These are phyloP conservation scores for Tethea ocularis DNA, from an alignment of 2,888 invertebrate genomes.

Conservation along the genomic window DNA sequence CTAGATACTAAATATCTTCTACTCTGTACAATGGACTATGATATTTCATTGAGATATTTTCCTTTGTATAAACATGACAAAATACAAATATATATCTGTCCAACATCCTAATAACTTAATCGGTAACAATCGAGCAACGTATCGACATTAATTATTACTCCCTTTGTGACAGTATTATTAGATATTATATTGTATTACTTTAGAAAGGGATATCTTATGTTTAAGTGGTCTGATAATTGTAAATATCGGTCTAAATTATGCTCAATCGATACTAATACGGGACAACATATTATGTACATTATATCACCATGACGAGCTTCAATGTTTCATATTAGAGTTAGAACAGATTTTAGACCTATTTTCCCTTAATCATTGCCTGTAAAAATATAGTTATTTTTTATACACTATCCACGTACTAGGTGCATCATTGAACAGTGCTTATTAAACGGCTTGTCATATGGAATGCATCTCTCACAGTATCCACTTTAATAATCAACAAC, in stretches of 20 bases:
- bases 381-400: conserved; percentile 66
- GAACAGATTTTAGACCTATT: conserved; percentile 44
- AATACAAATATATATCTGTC: conserved; percentile 77
- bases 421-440: conserved; percentile 78
- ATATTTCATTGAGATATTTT: conserved; percentile 80
- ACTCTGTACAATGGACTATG: conserved; percentile 82
- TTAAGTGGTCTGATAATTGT: conserved; percentile 63
- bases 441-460: conserved; percentile 71
- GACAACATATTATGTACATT: conserved; percentile 17
- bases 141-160: conserved; percentile 72
- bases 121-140: conserved; percentile 80
- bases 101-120: conserved; percentile 74
- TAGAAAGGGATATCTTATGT: conserved; percentile 59
- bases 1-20: conserved; percentile 76
- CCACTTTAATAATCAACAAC: conserved; percentile 69
- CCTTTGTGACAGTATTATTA: conserved; percentile 75
- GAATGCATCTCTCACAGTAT: conserved; percentile 80
- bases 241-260: conserved; percentile 49
- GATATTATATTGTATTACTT: conserved; percentile 54
- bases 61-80: conserved; percentile 82
- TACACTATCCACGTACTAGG: conserved; percentile 63
- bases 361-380: conserved; percentile 59
- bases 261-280: conserved; percentile 31
- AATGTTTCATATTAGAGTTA: conserved; percentile 30
- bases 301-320: conserved; percentile 14